Evolutionary conservation across 2,113 vertebrate genomes (phyloP).

Genomic region (Shinisaurus crocodilurus): DNA sequence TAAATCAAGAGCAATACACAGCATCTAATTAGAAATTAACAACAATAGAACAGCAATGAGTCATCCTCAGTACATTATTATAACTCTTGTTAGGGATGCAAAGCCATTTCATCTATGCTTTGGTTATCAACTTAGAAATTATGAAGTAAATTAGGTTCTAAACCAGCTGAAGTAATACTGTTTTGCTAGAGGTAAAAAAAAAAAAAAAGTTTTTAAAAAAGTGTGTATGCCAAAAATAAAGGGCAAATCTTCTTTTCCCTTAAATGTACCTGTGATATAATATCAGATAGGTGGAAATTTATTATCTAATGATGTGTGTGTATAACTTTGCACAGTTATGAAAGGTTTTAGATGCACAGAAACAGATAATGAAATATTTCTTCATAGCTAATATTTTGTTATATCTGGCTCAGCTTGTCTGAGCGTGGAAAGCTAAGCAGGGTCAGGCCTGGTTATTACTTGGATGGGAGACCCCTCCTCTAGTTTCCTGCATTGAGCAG

Average conservation of each 20-base stretch:
- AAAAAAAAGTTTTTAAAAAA: too few species aligned
- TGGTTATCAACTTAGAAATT: constrained; percentile 26
- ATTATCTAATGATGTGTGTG: neutral
- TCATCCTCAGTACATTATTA: constrained; percentile 24
- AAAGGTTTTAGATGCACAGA: constrained; percentile 14
- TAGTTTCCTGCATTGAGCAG: too few species aligned
- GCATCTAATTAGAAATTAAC: constrained; percentile 31
- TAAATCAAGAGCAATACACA: constrained; percentile 16
- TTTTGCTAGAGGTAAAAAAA: constrained; percentile 10
- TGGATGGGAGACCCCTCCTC: too few species aligned
- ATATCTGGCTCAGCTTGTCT: too few species aligned
- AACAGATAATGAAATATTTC: neutral
- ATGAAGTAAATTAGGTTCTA: constrained; percentile 10
- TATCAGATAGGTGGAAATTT: neutral
- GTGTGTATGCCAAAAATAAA: neutral
- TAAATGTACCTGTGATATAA: neutral
- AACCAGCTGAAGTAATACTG: neutral
- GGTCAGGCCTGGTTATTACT: too few species aligned
- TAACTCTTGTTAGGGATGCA: constrained; percentile 38
- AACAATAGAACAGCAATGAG: constrained; percentile 25
- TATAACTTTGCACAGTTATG: too few species aligned
- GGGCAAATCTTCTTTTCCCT: neutral
- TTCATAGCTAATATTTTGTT: neutral
- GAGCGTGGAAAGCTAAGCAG: too few species aligned
- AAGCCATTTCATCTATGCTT: constrained; percentile 24